Evolutionary conservation across 2,888 invertebrate genomes (phyloP), one percentile per base, ranked within the genome.

Genomic region (Poecilobothrus nobilitatus): DNA sequence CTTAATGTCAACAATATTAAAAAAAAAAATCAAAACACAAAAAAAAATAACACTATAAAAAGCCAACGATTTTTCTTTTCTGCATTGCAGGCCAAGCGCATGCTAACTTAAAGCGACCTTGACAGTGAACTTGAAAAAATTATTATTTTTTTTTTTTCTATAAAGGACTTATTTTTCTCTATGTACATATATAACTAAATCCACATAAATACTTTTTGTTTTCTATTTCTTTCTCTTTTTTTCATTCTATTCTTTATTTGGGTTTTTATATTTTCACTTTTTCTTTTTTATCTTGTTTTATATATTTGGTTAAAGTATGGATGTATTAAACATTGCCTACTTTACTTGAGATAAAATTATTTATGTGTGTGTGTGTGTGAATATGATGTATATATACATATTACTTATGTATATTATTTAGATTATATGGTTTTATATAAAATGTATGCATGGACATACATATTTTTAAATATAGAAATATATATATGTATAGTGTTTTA

Each of bases 61-160:
- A 63, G 22, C 63, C 21, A 63, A 33, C 53, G 53, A 53, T 68
- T 68, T 81, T 80, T 79, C 82, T 83, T 83, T 84, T 85, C 86
- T 87, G 87, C 87, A 87, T 83, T 87, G 87, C 86, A 85, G 85
- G 84, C 81, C 80, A 85, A 86, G 86, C 86, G 86, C 84, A 82
- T 86, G 85, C 84, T 85, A 83, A 86, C 84, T 85, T 84, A 85
- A 83, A 84, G 86, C 87, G 88, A 87, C 89, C 89, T 89, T 89
- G 89, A 88, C 89, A 89, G 87, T 89, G 89, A 89, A 89, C 89
- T 89, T 89, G 89, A 87, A 87, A 86, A 77, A 76, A 27, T 27
- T 4, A 27, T 27, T n/a, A 4, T 27, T 27, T 27, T 27, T 27
- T 27, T 27, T 75, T 71, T 75, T 76, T 73, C 76, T 73, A 77